phyloP scores from a whole-genome alignment of 1,140 invertebrate genomes.

The Triops longicaudatus region DNA sequence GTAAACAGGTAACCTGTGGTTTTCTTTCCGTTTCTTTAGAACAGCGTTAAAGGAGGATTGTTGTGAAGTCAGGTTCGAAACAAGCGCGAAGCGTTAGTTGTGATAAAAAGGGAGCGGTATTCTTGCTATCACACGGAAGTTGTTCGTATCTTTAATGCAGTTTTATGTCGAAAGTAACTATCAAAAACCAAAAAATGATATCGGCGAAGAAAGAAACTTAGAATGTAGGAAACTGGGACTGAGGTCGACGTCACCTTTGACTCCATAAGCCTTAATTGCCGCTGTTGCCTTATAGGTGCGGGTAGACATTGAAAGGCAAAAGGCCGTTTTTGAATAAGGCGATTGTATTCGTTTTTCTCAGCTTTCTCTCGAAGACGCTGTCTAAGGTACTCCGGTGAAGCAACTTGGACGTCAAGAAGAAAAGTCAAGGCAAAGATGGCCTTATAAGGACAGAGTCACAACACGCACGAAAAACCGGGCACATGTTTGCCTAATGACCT shows the following conservation, averaged over 20 bases:
- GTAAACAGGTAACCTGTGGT: no score
- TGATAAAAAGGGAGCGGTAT: no score
- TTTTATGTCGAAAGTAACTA: no score
- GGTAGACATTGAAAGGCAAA: not conserved
- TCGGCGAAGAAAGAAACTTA: not conserved
- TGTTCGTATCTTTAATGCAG: no score
- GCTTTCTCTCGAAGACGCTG: not conserved
- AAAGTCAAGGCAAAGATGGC: not conserved
- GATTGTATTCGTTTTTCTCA: not conserved
- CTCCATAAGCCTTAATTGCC: not conserved
- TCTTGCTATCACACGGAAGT: no score
- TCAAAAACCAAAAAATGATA: no score
- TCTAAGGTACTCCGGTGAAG: not conserved
- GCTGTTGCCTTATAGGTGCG: not conserved
- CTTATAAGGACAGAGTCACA: not conserved
- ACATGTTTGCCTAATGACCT: conserved; percentile 6
- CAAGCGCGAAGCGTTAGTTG: no score
- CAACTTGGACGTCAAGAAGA: not conserved
- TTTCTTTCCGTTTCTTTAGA: no score
- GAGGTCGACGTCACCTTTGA: conserved; percentile 6
- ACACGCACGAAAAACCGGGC: not conserved
- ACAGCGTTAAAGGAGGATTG: no score
- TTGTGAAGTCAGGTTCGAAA: no score
- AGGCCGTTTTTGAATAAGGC: not conserved
- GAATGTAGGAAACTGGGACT: not conserved